Base-by-base conservation (phyloP, 2,888 invertebrate genomes). In the Clitarchus hookeri region DNA sequence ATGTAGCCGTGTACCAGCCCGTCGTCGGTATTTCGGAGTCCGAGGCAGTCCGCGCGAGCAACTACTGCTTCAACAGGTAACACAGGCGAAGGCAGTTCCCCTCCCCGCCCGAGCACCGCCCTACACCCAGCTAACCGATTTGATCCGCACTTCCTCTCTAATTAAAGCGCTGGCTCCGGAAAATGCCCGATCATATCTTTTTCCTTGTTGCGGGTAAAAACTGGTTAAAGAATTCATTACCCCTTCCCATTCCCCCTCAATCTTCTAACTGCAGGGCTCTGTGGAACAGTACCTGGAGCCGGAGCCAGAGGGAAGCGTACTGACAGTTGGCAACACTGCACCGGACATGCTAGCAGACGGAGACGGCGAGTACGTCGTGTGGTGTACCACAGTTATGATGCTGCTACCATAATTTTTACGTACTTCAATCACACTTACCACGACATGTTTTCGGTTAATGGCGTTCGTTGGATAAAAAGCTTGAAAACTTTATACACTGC, bases 141-240 rank as follows among this genome's bases (percentile, higher is more conserved):
- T 65, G 65, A 65, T 65, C 65, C 65, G 65, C 65, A 65, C 65
- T 65, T 65, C 65, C 65, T 23, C 12, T 65, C 65, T 65, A 65
- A 65, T 65, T 65, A 65, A 48, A 8, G 13, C 65, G 23, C n/a
- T 23, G 65, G 65, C 65, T n/a, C 65, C 16, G 65, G 65, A 65
- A 65, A 65, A 16, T 65, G 65, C 65, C 65, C 65, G 65, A 65
- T 65, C 23, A n/a, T 65, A 65, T 65, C 65, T 65, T 0, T 19
- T 65, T 19, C 65, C 65, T 65, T 65, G 65, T 11, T 65, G 65
- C 65, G 65, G 65, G 65, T 65, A 65, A 65, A 65, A 65, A 65
- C 65, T 65, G 65, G 65, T n/a, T 19, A 23, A 65, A n/a, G 65
- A 65, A 65, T 65, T 65, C 65, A 65, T 65, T 65, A 65, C 65